A percentile compares a stretch with the other conserved stretches of the same genome.
Evolutionary conservation across 2,797 vertebrate species (phyloP).

Genomic region (Siniperca obscura): DNA sequence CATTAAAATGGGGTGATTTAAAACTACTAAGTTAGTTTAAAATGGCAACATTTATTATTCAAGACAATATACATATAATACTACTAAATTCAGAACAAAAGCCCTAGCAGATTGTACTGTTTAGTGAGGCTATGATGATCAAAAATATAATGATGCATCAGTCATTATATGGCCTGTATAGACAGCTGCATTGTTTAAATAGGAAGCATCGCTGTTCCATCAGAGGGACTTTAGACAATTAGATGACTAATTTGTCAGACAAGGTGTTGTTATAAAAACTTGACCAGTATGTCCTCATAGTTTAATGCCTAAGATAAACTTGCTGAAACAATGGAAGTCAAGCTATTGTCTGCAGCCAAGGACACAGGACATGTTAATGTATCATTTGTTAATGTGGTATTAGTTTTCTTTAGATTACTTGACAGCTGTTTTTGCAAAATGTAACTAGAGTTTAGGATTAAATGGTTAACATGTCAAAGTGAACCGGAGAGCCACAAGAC

Average conservation of each 20-base stretch:
- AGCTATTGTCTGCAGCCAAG: background rate
- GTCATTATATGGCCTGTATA: background rate
- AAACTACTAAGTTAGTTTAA: background rate
- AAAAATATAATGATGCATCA: background rate
- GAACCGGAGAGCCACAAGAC: background rate
- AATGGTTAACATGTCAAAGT: background rate
- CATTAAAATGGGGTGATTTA: background rate
- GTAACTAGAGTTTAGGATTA: background rate
- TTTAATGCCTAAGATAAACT: background rate
- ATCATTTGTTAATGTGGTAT: background rate
- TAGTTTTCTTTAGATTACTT: background rate
- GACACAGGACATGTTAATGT: background rate
- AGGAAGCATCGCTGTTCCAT: background rate
- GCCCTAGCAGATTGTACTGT: background rate
- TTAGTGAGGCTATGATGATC: background rate
- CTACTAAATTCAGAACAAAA: background rate
- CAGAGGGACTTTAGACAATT: background rate
- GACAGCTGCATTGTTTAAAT: background rate
- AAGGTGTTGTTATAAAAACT: background rate
- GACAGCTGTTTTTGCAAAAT: background rate
- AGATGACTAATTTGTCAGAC: background rate
- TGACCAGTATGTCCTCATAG: background rate
- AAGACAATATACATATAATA: background rate
- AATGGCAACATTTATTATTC: background rate
- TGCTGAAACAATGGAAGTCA: background rate